These are phyloP conservation scores for Melospiza georgiana DNA, from an alignment of 2,113 vertebrate species.

Conservation along the genomic window DNA sequence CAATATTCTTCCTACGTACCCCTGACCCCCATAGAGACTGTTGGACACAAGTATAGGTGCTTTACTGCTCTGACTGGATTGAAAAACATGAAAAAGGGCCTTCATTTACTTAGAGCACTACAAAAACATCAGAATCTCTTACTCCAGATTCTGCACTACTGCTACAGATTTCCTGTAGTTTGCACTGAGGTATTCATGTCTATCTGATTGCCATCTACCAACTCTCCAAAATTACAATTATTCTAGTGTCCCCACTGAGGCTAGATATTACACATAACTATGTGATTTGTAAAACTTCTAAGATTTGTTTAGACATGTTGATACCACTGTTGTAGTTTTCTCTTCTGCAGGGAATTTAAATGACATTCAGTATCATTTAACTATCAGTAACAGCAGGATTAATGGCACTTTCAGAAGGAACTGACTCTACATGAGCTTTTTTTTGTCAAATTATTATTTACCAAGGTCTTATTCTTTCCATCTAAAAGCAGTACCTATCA, in stretches of 20 bases:
- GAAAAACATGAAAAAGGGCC: accelerated
- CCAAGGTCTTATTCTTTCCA: background rate
- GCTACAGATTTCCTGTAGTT: background rate
- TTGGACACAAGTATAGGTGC: background rate
- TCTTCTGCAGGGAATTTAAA: background rate
- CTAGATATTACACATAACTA: background rate
- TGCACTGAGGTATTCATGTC: background rate
- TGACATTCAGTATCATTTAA: background rate
- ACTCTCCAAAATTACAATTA: background rate
- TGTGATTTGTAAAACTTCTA: background rate
- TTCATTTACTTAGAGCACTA: background rate
- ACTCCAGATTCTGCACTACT: background rate
- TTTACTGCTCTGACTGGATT: background rate
- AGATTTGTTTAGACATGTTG: background rate
- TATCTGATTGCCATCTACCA: background rate
- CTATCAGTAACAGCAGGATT: background rate
- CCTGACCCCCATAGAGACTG: background rate
- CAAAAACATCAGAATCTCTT: background rate
- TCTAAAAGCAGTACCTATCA: background rate
- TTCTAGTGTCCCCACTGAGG: background rate
- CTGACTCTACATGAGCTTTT: background rate
- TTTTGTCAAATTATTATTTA: background rate
- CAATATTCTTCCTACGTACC: background rate
- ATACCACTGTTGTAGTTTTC: background rate
- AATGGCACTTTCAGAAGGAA: background rate